A percentile compares a stretch with the other conserved stretches of the same genome.
Evolutionary conservation across 2,888 invertebrate genomes (phyloP).

Genomic region (Electrophaes corylata): DNA sequence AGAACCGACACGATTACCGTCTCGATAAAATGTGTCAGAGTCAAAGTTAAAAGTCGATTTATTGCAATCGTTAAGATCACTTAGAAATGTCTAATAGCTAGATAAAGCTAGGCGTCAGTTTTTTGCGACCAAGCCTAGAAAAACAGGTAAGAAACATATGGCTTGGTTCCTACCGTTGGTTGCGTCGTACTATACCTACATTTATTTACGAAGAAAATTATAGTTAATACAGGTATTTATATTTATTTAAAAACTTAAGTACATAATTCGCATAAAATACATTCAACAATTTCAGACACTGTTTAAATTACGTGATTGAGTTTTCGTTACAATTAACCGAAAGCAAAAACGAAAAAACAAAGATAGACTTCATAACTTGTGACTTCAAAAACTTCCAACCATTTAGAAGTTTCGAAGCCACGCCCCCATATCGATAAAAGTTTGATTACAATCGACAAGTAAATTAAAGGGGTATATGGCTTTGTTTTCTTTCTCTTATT

Average conservation of each 20-base stretch:
- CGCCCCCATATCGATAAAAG: conserved; percentile 39
- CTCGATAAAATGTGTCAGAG: too few relatives aligned
- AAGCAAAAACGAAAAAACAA: conserved; percentile 35
- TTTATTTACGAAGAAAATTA: too few relatives aligned
- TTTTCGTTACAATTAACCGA: conserved; percentile 30
- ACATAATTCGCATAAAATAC: not conserved
- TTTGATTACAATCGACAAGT: conserved; percentile 38
- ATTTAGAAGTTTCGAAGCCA: conserved; percentile 35
- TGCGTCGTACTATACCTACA: too few relatives aligned
- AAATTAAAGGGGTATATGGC: conserved; percentile 26
- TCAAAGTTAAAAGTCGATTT: too few relatives aligned
- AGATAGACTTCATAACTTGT: conserved; percentile 38
- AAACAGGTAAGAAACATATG: too few relatives aligned
- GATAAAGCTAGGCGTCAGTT: too few relatives aligned
- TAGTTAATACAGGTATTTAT: too few relatives aligned
- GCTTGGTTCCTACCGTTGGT: too few relatives aligned
- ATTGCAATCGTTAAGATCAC: too few relatives aligned
- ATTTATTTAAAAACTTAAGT: not conserved
- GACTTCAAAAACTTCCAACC: conserved; percentile 34
- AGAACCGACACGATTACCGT: too few relatives aligned
- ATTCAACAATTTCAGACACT: conserved; percentile 2
- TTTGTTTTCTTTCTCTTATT: conserved; percentile 11
- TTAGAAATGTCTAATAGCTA: too few relatives aligned
- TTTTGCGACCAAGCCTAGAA: too few relatives aligned
- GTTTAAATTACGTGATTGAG: conserved; percentile 30